phyloP scores from a whole-genome alignment of 2,797 vertebrate genomes.

The Lophotriccus pileatus region DNA sequence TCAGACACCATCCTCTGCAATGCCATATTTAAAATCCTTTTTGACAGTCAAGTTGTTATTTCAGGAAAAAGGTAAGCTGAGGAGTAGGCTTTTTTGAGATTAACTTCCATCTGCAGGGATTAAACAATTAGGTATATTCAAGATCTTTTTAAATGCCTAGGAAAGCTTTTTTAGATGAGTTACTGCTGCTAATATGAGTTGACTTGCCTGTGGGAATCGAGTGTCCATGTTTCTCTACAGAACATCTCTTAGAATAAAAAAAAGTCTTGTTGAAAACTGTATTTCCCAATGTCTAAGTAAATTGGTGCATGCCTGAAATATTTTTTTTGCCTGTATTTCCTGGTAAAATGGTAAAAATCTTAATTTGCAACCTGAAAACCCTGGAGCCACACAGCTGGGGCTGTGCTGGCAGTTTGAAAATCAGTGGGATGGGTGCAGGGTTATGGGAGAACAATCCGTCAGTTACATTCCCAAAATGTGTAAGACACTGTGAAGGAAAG shows the following conservation, averaged over 20 bases:
- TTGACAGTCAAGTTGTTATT: not conserved
- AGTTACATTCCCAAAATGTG: not conserved
- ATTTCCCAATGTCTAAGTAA: not conserved
- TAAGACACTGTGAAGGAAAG: not conserved
- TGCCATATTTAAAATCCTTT: not conserved
- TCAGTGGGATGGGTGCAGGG: not conserved
- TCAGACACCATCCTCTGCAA: not conserved
- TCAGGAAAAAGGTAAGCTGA: not conserved
- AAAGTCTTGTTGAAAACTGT: not conserved
- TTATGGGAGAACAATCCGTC: not conserved
- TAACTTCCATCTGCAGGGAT: slow-evolving; percentile 17
- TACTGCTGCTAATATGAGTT: not conserved
- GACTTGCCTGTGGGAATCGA: not conserved
- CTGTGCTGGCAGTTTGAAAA: not conserved
- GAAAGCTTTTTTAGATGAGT: not conserved
- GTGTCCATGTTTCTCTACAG: not conserved
- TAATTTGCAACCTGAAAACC: not conserved
- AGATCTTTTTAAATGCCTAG: not conserved
- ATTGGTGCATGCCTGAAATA: not conserved
- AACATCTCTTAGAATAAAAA: not conserved
- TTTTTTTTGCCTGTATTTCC: not conserved
- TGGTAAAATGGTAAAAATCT: not conserved
- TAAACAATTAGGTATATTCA: slow-evolving; percentile 30
- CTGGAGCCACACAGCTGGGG: not conserved
- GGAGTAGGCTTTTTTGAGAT: not conserved